Evolutionary conservation across 2,888 invertebrate genomes (phyloP).

Genomic region (Thumatha senex): DNA sequence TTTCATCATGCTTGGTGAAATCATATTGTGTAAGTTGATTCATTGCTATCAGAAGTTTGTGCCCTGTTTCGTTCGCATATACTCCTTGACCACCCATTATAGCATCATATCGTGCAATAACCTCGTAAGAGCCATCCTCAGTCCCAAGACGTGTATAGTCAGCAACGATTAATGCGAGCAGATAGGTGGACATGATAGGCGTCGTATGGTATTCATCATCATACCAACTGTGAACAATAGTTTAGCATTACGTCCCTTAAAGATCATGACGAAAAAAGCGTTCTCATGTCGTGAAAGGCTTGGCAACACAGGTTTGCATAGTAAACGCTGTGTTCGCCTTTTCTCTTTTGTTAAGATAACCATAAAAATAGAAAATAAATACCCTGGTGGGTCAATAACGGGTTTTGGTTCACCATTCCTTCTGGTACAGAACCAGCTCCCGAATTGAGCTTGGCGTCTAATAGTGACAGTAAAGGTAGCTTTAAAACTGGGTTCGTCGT

Average conservation of each 20-base stretch:
- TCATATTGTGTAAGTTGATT: constrained; percentile 80
- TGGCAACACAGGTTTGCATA: too few species aligned
- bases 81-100: constrained; percentile 56
- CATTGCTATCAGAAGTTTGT: constrained; percentile 73
- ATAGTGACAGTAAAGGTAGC: constrained; percentile 89
- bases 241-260: too few species aligned
- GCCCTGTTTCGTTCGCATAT: constrained; percentile 71
- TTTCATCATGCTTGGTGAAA: constrained; percentile 71
- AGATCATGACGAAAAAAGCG: too few species aligned
- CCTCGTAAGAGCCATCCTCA: constrained; percentile 50
- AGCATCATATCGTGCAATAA: constrained; percentile 73
- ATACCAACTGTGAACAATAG: constrained; percentile 45
- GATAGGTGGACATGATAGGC: constrained; percentile 85
- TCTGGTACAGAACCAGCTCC: constrained; percentile 83
- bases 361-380: too few species aligned
- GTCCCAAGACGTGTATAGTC: background rate
- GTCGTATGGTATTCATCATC: constrained; percentile 66
- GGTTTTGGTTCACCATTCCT: constrained; percentile 49
- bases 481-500: constrained; percentile 93
- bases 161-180: constrained; percentile 87
- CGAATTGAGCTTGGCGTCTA: constrained; percentile 76
- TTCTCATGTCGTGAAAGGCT: too few species aligned
- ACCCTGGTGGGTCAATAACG: constrained; percentile 25
- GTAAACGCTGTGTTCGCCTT: too few species aligned
- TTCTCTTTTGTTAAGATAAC: too few species aligned